Conservation (phyloP, 1,140 invertebrate genomes). For the Cydia pomonella region DNA sequence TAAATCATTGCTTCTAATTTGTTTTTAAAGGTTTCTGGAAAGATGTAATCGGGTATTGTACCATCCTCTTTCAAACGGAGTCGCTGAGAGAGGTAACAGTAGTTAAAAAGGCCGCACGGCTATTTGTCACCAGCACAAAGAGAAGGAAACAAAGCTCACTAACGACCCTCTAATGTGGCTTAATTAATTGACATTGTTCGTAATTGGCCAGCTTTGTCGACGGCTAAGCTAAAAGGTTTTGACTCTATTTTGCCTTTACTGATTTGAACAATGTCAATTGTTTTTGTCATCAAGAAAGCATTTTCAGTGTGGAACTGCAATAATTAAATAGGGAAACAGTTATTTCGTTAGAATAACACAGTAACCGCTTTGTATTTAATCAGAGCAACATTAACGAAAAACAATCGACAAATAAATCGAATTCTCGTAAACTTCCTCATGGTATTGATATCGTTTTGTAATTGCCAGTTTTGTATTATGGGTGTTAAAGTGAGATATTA, state of each 20-base stretch:
- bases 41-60: constrained; percentile 69
- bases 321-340: not conserved
- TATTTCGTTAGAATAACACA: no score
- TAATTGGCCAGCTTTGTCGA: constrained; percentile 51
- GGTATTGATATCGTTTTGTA: constrained; percentile 15
- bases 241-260: constrained; percentile 33
- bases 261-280: constrained; percentile 5
- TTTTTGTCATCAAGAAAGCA: not conserved
- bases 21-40: constrained; percentile 77
- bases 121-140: constrained; percentile 69
- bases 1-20: constrained; percentile 79
- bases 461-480: constrained; percentile 14
- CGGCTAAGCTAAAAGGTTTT: constrained; percentile 33
- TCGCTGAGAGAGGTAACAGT: constrained; percentile 49
- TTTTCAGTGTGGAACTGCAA: not conserved
- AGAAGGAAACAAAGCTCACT: constrained; percentile 63
- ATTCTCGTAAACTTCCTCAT: constrained; percentile 8
- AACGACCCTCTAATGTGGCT: constrained; percentile 53
- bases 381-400: constrained; percentile 3
- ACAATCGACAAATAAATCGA: constrained; percentile 2
- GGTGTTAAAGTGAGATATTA: constrained; percentile 19
- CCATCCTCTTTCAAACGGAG: constrained; percentile 51
- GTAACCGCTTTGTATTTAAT: not conserved
- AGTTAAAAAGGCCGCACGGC: constrained; percentile 58
- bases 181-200: constrained; percentile 67